phyloP scores from a whole-genome alignment of 2,888 invertebrate genomes.

The Ecliptopera silaceata region DNA sequence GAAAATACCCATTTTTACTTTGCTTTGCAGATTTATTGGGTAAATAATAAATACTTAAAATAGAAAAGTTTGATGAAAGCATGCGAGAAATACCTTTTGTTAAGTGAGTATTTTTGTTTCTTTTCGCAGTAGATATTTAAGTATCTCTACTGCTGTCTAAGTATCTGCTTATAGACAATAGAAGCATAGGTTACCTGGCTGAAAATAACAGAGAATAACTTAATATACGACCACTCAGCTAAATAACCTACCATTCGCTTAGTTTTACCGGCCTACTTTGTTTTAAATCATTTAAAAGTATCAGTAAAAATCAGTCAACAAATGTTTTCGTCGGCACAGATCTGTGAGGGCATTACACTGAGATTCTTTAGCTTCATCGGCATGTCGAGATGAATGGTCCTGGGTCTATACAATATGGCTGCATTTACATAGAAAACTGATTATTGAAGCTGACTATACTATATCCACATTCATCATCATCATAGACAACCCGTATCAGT shows the following conservation, averaged over 20 bases:
- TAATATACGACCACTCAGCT: conserved; percentile 9
- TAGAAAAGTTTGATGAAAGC: not conserved
- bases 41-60: not conserved
- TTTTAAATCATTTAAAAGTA: conserved; percentile 20
- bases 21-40: no score
- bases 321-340: conserved; percentile 38
- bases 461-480: not conserved
- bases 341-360: conserved; percentile 60
- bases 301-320: conserved; percentile 26
- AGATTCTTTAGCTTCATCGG: conserved; percentile 55
- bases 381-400: conserved; percentile 62
- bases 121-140: not conserved
- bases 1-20: no score
- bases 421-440: conserved; percentile 8
- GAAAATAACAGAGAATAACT: conserved; percentile 18
- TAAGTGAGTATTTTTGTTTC: not conserved
- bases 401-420: conserved; percentile 26
- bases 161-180: not conserved
- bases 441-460: conserved; percentile 5
- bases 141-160: no score
- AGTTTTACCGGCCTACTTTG: conserved; percentile 14
- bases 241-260: conserved; percentile 6
- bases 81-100: no score
- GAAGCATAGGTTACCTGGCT: not conserved
- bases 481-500: no score